phyloP scores from a whole-genome alignment of 2,797 vertebrate genomes.

The Pelobates cultripes region DNA sequence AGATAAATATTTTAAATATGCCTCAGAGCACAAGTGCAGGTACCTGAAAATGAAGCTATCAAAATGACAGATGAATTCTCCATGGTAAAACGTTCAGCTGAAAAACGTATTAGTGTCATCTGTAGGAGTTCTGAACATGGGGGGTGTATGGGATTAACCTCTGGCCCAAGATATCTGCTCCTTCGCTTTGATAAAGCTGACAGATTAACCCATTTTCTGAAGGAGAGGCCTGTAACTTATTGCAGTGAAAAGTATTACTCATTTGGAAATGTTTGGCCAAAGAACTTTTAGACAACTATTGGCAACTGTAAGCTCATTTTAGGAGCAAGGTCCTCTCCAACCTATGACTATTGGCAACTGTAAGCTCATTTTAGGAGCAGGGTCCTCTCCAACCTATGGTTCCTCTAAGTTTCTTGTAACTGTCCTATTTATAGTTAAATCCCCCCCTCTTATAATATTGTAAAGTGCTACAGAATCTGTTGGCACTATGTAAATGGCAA shows the following conservation, averaged over 20 bases:
- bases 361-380: too few species aligned
- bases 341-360: too few species aligned
- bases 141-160: constrained; percentile 46
- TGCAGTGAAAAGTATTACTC: neutral
- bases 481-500: too few species aligned
- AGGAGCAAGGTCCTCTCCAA: too few species aligned
- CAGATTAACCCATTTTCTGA: constrained; percentile 18
- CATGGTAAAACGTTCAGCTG: constrained; percentile 34
- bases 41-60: constrained; percentile 44
- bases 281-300: too few species aligned
- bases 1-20: neutral
- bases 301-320: too few species aligned
- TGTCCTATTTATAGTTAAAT: too few species aligned
- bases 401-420: too few species aligned
- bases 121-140: constrained; percentile 29
- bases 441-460: too few species aligned
- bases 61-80: constrained; percentile 42
- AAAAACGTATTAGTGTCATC: constrained; percentile 32
- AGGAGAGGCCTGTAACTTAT: neutral
- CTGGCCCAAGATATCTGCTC: constrained; percentile 28
- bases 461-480: too few species aligned
- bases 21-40: neutral
- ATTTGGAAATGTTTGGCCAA: too few species aligned
- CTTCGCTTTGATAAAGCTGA: constrained; percentile 13
- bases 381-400: too few species aligned